These are phyloP conservation scores for Anguilla rostrata DNA, from an alignment of 2,113 vertebrate species.

Conservation along the genomic window DNA sequence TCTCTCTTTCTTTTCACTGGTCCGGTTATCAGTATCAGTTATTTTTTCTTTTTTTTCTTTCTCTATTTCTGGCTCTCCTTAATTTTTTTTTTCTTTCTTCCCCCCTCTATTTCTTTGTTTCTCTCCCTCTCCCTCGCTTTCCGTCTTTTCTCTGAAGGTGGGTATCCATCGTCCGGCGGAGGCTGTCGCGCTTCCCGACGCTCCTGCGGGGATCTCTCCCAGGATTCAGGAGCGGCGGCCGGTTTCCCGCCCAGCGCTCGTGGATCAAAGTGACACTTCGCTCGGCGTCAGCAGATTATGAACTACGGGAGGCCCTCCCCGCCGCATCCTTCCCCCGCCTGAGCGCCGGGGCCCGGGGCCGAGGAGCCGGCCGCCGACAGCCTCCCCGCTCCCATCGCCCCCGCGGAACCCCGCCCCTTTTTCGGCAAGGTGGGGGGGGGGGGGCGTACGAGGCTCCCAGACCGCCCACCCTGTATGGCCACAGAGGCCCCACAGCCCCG, in stretches of 20 bases:
- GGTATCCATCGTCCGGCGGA: conserved; percentile 71
- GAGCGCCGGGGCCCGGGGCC: conserved; percentile 70
- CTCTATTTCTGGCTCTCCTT: conserved; percentile 15
- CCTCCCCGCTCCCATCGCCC: conserved; percentile 62
- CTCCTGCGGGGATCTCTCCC: conserved; percentile 65
- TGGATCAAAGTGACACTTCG: conserved; percentile 69
- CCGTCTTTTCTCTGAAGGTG: conserved; percentile 55
- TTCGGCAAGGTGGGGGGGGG: conserved; percentile 32
- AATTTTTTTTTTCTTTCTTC: conserved; percentile 2
- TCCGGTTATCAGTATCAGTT: conserved; percentile 15
- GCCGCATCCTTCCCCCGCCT: conserved; percentile 75
- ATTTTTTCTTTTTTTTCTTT: conserved; percentile 40
- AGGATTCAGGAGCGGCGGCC: conserved; percentile 59
- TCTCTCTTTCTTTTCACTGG: conserved; percentile 19
- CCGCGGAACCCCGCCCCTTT: conserved; percentile 39
- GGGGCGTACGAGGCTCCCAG: not conserved
- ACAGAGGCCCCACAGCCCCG: conserved; percentile 34
- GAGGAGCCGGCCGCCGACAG: conserved; percentile 55
- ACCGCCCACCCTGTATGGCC: conserved; percentile 30
- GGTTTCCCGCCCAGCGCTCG: conserved; percentile 43
- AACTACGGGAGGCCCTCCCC: conserved; percentile 70
- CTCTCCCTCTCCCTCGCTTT: conserved; percentile 31
- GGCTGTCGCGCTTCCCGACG: conserved; percentile 72
- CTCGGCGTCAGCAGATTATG: conserved; percentile 78
- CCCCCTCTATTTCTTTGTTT: conserved; percentile 10